Evolutionary conservation across 2,888 invertebrate species (phyloP).

Genomic region (Pyrgus malvae): DNA sequence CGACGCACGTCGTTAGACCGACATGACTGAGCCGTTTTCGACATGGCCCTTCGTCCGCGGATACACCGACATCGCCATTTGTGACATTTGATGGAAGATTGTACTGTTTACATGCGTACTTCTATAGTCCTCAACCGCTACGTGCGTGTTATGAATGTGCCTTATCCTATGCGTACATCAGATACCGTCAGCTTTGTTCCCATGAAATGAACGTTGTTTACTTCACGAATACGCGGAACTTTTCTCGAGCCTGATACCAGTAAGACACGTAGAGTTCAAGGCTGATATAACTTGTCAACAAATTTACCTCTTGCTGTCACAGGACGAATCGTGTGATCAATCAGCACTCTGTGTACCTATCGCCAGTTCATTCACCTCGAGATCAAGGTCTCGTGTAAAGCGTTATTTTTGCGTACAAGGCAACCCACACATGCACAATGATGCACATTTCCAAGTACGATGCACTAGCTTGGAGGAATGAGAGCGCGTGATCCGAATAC

Average conservation of each 20-base stretch:
- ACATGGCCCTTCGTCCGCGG: conserved; percentile 52
- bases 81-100: conserved; percentile 73
- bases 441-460: conserved; percentile 68
- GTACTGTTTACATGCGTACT: conserved; percentile 61
- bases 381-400: conserved; percentile 61
- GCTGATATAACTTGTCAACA: conserved; percentile 49
- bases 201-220: conserved; percentile 48
- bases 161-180: conserved; percentile 65
- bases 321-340: conserved; percentile 1
- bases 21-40: conserved; percentile 55
- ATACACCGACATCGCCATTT: conserved; percentile 61
- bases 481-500: conserved; percentile 74
- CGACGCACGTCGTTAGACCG: conserved; percentile 46
- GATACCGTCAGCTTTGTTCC: conserved; percentile 34
- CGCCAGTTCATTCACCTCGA: conserved; percentile 64
- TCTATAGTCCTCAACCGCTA: conserved; percentile 47
- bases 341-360: conserved; percentile 51
- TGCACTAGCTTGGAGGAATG: conserved; percentile 74
- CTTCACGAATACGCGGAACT: conserved; percentile 28
- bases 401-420: conserved; percentile 62
- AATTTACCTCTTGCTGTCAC: conserved; percentile 2
- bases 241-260: conserved; percentile 41
- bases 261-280: conserved; percentile 20
- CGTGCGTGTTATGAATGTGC: conserved; percentile 51
- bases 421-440: conserved; percentile 63